Percentiles rank a stretch among this genome's conserved stretches.
Conservation (phyloP, 2,113 vertebrate genomes). For the Myxocyprinus asiaticus region DNA sequence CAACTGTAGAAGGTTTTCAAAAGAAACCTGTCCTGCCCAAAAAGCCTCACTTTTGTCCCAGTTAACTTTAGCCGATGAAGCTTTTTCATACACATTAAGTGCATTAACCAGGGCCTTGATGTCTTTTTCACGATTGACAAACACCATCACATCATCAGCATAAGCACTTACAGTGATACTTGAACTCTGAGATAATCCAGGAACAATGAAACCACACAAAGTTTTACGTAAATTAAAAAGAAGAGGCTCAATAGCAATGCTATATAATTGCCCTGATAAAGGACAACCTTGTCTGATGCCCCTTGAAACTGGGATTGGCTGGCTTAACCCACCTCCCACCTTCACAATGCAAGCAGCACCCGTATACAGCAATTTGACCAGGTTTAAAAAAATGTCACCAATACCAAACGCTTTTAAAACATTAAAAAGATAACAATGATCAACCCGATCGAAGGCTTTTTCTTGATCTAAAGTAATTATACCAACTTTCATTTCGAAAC, state of each 20-base stretch:
- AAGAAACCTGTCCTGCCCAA: neutral
- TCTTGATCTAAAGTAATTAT: no score
- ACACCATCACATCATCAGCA: neutral
- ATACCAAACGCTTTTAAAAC: no score
- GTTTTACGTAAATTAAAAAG: no score
- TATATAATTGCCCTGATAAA: no score
- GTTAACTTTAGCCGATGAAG: neutral
- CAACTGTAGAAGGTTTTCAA: neutral
- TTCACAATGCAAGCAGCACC: neutral
- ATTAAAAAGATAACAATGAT: no score
- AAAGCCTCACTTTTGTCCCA: neutral
- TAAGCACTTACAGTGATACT: neutral
- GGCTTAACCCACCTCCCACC: neutral
- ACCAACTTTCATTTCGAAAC: no score
- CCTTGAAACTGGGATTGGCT: neutral
- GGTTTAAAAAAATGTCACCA: no score
- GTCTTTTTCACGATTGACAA: neutral
- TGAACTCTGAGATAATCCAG: neutral
- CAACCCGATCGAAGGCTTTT: no score
- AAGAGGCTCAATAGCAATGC: neutral
- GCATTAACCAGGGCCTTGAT: neutral
- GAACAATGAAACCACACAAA: neutral
- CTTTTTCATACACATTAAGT: neutral
- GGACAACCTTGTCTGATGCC: neutral
- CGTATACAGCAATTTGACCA: no score